Conservation (phyloP, 1,140 invertebrate species). For the Stegodyphus mimosarum region DNA sequence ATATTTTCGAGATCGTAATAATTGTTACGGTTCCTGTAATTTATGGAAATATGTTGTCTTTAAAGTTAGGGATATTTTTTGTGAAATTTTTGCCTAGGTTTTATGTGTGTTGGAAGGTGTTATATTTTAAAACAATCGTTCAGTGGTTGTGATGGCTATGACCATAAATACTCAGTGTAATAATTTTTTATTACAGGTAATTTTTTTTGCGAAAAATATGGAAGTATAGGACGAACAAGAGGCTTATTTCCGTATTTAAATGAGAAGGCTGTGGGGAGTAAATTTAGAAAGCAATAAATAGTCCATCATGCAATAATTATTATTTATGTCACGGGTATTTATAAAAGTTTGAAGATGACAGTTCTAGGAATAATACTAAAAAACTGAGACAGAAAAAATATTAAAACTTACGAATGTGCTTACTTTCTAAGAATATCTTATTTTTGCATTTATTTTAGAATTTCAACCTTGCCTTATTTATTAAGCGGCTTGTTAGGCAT, state of each 20-base stretch:
- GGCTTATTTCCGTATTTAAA: conserved; percentile 56
- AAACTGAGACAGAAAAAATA: too few species aligned
- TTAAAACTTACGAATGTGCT: too few species aligned
- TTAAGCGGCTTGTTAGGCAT: too few species aligned
- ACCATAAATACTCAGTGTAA: conserved; percentile 45
- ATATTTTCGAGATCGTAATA: conserved; percentile 56
- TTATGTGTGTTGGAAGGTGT: conserved; percentile 27
- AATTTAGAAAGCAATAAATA: conserved; percentile 58
- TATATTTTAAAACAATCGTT: conserved; percentile 61
- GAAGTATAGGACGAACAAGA: not conserved
- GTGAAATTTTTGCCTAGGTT: not conserved
- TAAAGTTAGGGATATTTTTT: conserved; percentile 23
- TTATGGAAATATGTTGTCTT: conserved; percentile 61
- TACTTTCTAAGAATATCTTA: too few species aligned
- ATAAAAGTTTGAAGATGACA: not conserved
- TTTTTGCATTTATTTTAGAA: too few species aligned
- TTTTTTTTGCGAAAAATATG: not conserved
- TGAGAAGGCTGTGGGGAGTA: conserved; percentile 31
- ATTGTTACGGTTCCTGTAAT: conserved; percentile 60
- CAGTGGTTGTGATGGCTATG: conserved; percentile 34
- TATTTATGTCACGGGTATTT: conserved; percentile 19
- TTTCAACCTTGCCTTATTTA: too few species aligned
- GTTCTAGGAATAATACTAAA: not conserved
- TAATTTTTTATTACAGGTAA: conserved; percentile 53
- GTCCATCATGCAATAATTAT: conserved; percentile 57